Conservation (phyloP, 2,113 vertebrate species). For the Calyptommatus sinebrachiatus region DNA sequence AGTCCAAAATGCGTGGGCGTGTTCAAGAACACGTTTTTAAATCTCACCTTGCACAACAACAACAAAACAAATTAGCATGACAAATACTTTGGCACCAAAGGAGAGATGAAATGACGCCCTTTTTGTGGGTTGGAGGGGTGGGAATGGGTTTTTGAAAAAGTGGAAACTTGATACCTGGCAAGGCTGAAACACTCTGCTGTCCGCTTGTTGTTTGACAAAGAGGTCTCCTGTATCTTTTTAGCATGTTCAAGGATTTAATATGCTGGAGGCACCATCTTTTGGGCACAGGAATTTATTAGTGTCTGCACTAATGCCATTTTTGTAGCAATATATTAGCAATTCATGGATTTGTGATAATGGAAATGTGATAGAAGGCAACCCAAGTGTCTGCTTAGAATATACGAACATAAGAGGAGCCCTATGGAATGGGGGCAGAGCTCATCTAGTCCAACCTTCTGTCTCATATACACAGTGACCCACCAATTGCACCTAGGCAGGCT, state of each 20-base stretch:
- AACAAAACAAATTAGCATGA: not conserved
- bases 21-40: not conserved
- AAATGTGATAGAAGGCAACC: not conserved
- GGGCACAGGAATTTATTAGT: no score
- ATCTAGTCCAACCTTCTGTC: no score
- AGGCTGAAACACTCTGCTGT: not conserved
- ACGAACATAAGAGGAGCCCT: no score
- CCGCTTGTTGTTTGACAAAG: not conserved
- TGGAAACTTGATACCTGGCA: not conserved
- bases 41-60: not conserved
- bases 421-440: no score
- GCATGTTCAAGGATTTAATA: not conserved
- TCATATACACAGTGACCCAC: no score
- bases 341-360: not conserved
- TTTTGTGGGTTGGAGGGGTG: not conserved
- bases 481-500: no score
- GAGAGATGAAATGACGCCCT: not conserved
- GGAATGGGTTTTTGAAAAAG: not conserved
- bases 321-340: not conserved
- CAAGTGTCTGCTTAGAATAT: not conserved
- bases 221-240: not conserved
- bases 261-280: not conserved
- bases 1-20: not conserved
- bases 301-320: no score
- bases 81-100: not conserved